Evolutionary conservation across 1,140 invertebrate species (phyloP).

Genomic region (Philotrypesis tridentata): DNA sequence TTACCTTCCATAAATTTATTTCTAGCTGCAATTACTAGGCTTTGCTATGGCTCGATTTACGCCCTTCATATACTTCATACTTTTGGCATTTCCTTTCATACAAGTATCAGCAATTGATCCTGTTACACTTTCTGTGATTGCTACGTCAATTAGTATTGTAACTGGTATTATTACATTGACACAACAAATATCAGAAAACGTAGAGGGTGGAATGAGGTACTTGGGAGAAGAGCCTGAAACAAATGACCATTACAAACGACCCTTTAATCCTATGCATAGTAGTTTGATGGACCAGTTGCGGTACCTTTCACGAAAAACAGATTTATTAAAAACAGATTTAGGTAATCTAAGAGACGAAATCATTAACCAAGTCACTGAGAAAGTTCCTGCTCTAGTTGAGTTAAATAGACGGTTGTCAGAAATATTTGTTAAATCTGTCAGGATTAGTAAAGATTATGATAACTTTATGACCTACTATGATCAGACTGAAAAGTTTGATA

Average conservation of each 20-base stretch:
- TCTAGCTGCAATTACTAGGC: not conserved
- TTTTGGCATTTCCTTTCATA: not conserved
- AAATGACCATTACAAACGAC: not conserved
- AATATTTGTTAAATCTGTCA: not conserved
- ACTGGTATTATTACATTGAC: not conserved
- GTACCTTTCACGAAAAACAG: not conserved
- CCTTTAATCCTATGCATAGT: not conserved
- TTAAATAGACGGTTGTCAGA: not conserved
- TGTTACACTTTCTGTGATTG: not conserved
- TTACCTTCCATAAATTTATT: not conserved
- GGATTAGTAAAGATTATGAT: not conserved
- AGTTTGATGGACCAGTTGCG: not conserved
- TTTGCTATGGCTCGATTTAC: not conserved
- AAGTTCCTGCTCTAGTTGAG: conserved; percentile 1
- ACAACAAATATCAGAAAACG: not conserved
- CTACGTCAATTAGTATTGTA: not conserved
- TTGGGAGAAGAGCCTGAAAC: conserved; percentile 6
- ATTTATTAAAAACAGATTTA: not conserved
- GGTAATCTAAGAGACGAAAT: not conserved
- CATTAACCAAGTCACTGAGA: not conserved
- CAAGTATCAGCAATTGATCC: not conserved
- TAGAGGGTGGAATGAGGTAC: not conserved
- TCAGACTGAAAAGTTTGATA: not conserved
- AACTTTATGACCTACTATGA: not conserved
- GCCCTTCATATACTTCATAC: not conserved